These are phyloP conservation scores for Limnephilus marmoratus DNA, from an alignment of 2,888 invertebrate species.

Conservation along the genomic window DNA sequence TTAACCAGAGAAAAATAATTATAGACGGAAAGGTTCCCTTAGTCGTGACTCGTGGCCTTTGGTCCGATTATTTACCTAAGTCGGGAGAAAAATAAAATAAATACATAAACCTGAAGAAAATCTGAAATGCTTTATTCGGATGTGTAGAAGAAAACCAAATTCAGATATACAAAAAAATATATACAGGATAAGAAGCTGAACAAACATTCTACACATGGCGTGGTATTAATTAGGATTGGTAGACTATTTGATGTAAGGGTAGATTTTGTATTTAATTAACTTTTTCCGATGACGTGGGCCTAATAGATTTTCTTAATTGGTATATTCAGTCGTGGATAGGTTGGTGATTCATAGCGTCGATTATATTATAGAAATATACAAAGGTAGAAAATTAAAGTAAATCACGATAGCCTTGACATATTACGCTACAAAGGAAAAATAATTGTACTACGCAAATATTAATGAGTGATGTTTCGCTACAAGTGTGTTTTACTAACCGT, in stretches of 20 bases:
- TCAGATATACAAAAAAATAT: neutral
- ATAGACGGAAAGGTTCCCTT: slow-evolving; percentile 18
- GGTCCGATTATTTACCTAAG: slow-evolving; percentile 5
- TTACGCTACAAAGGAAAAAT: neutral
- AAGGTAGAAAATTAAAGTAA: neutral
- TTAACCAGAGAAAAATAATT: slow-evolving; percentile 43
- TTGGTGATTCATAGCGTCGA: neutral
- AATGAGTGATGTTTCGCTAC: neutral
- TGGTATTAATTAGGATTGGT: neutral
- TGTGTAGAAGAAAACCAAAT: neutral
- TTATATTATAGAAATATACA: neutral
- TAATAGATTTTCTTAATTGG: neutral
- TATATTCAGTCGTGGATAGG: neutral
- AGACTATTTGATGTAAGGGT: neutral
- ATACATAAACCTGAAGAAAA: neutral
- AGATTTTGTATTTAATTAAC: neutral
- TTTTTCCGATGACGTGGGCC: neutral
- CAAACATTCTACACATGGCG: neutral
- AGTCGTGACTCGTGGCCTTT: neutral
- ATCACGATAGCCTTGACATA: neutral
- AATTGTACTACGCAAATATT: too few species aligned
- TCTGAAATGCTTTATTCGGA: neutral
- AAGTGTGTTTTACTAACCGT: neutral
- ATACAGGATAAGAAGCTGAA: neutral
- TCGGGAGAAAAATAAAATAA: neutral